Base-by-base conservation (phyloP, 2,113 vertebrate genomes). In the Centropristis striata region DNA sequence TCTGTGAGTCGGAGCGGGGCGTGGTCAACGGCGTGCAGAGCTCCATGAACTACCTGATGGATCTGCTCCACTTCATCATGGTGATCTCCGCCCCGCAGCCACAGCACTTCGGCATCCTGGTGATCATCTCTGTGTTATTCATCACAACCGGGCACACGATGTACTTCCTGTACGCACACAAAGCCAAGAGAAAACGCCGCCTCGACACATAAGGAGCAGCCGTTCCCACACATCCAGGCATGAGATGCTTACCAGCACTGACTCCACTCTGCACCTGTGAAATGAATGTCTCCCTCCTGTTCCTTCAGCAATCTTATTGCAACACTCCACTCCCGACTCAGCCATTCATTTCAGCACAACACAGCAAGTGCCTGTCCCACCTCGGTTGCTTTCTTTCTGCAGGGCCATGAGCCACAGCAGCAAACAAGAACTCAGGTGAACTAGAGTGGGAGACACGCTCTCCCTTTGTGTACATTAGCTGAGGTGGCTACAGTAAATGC, bases 21-120 rank as follows among this genome's bases (percentile, higher is more conserved):
- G 86, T 95, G 36, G 93, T 96, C 5, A 96, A 95, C 0, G 88
- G 94, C 2, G 89, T 96, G 57, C 95, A 96, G 88, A 95, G 95
- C 86, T 96, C 96, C 10, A 94, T 96, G 94, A 96, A 96, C 76
- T 95, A 95, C 86, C 90, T 96, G 81, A 95, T 94, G 94, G 95
- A 96, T 71, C 88, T 96, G 46, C 92, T 94, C 55, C 94, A 92
- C 92, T 96, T 95, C 69, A 81, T 94, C 41, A 94, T 92, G 61
- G 90, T 96, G 79, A 93, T 95, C 80, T 90, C 94, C 4, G 93
- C 92, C 58, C 91, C 92, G 3, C 88, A 94, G 86, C 94, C 80
- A 0, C 94, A 95, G 68, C 92, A 94, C 88, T 94, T 93, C 68
- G 93, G 94, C 66, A 73, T 94, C 78, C 84, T 95, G 23, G 91